Conservation (phyloP, 2,888 invertebrate species). For the Branchinecta sandiegonensis region DNA sequence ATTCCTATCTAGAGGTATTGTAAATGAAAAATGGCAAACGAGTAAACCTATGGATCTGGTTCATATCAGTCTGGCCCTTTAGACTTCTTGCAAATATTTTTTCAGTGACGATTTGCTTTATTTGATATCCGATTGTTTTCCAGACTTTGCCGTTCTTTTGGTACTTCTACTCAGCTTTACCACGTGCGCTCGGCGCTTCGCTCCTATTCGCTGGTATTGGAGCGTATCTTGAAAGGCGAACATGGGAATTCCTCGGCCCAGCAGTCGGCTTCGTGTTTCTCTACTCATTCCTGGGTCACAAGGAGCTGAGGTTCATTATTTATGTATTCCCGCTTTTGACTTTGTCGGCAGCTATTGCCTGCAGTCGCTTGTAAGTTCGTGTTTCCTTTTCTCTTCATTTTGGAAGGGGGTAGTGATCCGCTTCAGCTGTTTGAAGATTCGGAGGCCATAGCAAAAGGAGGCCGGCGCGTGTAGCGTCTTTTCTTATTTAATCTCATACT, state of each 20-base stretch:
- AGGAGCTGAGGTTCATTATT: constrained; percentile 91
- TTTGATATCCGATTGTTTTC: constrained; percentile 17
- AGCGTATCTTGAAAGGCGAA: constrained; percentile 52
- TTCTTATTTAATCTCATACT: no score
- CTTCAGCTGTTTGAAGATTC: not conserved
- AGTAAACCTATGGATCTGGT: no score
- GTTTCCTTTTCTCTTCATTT: not conserved
- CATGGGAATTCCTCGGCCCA: constrained; percentile 52
- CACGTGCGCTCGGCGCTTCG: constrained; percentile 72
- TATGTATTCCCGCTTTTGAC: constrained; percentile 92
- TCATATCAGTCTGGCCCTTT: no score
- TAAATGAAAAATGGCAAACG: no score
- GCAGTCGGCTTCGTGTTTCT: constrained; percentile 63
- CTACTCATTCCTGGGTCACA: constrained; percentile 94
- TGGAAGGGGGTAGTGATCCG: not conserved
- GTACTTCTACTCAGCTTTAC: constrained; percentile 97
- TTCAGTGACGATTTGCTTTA: no score
- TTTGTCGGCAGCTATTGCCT: constrained; percentile 69
- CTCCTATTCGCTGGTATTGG: constrained; percentile 64
- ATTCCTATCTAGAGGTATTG: no score
- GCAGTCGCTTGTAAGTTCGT: constrained; percentile 66
- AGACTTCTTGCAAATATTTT: no score
- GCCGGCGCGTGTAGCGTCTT: no score
- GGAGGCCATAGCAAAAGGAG: no score
- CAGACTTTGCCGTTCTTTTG: constrained; percentile 87